phyloP scores from a whole-genome alignment of 2,888 invertebrate species.

The Papilio protenor region DNA sequence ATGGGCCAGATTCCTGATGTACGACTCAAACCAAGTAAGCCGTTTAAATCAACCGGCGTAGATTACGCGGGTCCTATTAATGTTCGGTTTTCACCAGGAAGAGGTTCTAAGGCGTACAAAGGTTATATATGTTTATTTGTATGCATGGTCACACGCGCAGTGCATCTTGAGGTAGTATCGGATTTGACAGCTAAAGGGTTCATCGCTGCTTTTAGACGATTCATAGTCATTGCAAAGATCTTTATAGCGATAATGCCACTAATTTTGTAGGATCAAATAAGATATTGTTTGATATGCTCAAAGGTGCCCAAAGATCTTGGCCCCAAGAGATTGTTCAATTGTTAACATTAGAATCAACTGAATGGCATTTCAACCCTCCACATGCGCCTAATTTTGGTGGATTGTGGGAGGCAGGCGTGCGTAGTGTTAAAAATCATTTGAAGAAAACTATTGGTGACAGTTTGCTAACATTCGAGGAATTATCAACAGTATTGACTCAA shows the following conservation, averaged over 20 bases:
- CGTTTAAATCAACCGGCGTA: too few relatives aligned
- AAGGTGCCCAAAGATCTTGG: not conserved
- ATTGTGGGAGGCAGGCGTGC: not conserved
- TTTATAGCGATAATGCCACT: constrained; percentile 19
- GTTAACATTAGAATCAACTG: not conserved
- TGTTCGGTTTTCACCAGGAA: too few relatives aligned
- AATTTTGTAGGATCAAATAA: constrained; percentile 12
- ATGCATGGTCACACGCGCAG: not conserved
- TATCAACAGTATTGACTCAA: not conserved
- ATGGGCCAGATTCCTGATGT: too few relatives aligned
- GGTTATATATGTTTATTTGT: not conserved
- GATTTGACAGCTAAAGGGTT: constrained; percentile 9
- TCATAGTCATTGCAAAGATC: not conserved
- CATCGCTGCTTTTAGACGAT: constrained; percentile 4
- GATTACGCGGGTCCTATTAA: too few relatives aligned
- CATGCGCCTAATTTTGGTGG: constrained; percentile 4
- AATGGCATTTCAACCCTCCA: not conserved
- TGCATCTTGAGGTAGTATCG: not conserved
- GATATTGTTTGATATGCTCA: not conserved
- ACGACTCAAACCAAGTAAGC: too few relatives aligned
- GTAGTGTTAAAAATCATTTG: constrained; percentile 3
- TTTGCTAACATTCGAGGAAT: not conserved
- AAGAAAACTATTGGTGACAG: not conserved
- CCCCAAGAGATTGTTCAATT: not conserved
- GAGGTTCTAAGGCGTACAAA: too few relatives aligned